Conservation (phyloP, 2,797 vertebrate genomes). For the Danio aesculapii region DNA sequence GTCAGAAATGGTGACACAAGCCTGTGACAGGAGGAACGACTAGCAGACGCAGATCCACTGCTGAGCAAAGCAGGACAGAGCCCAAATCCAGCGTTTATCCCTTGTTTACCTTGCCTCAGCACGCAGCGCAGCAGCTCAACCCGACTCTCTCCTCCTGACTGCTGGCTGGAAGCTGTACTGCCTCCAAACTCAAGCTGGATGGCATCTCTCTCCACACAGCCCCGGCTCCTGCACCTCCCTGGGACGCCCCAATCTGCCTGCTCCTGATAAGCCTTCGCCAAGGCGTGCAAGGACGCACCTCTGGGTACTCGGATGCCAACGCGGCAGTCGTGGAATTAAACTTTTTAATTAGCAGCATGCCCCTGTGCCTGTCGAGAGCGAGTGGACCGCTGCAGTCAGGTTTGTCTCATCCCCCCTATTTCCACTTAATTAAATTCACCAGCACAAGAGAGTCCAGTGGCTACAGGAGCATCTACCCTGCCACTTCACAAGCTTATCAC, state of each 20-base stretch:
- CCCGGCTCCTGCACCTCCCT: constrained; percentile 59
- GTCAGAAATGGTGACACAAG: constrained; percentile 55
- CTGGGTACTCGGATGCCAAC: constrained; percentile 73
- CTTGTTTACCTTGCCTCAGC: constrained; percentile 74
- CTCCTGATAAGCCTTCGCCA: constrained; percentile 80
- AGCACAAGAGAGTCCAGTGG: constrained; percentile 60
- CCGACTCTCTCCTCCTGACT: constrained; percentile 68
- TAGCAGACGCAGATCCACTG: constrained; percentile 59
- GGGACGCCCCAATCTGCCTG: constrained; percentile 75
- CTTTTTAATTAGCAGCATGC: constrained; percentile 82
- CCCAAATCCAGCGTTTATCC: constrained; percentile 78
- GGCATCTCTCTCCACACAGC: constrained; percentile 29
- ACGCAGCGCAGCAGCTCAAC: constrained; percentile 67
- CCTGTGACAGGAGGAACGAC: constrained; percentile 62
- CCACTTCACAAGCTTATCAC: constrained; percentile 67
- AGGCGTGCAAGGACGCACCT: constrained; percentile 77
- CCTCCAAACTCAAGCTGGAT: constrained; percentile 66
- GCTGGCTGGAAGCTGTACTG: constrained; percentile 63
- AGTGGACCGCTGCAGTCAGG: constrained; percentile 67
- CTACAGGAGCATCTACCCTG: constrained; percentile 64
- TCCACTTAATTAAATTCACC: constrained; percentile 74
- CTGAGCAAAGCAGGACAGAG: constrained; percentile 42
- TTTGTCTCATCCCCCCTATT: constrained; percentile 65
- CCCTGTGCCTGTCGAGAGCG: constrained; percentile 67
- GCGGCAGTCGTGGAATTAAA: constrained; percentile 79